Conservation (phyloP, 2,797 vertebrate genomes). For the Poecilia velifera region DNA sequence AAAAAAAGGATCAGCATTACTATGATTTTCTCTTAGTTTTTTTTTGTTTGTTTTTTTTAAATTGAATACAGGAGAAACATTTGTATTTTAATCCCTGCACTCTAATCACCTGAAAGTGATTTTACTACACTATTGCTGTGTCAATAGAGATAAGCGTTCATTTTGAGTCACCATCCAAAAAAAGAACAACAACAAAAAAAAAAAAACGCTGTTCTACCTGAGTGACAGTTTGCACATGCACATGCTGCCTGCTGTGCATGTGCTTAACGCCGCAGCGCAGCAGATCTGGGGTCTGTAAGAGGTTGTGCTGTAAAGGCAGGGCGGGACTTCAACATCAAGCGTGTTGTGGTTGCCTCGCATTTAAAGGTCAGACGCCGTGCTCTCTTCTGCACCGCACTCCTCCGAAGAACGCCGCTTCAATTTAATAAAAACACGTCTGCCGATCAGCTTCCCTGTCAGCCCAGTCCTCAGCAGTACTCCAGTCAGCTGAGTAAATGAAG, state of each 20-base stretch:
- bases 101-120: neutral
- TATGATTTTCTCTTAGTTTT: neutral
- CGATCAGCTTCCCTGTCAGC: conserved; percentile 59
- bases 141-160: no score
- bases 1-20: neutral
- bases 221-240: neutral
- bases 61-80: no score
- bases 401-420: conserved; percentile 17
- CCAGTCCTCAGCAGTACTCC: conserved; percentile 37
- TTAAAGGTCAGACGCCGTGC: conserved; percentile 39
- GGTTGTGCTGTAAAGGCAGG: conserved; percentile 30
- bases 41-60: no score
- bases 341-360: neutral
- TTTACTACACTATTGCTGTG: no score
- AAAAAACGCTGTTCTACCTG: neutral
- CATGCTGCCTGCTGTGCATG: neutral
- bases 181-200: no score
- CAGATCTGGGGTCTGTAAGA: neutral
- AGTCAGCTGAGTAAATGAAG: conserved; percentile 53
- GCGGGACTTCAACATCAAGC: conserved; percentile 11
- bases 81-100: neutral
- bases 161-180: neutral
- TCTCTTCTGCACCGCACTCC: conserved; percentile 38
- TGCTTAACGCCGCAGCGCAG: neutral
- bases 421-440: conserved; percentile 54